Base-by-base conservation (phyloP, 2,888 invertebrate genomes). In the Stenodera caucasica region DNA sequence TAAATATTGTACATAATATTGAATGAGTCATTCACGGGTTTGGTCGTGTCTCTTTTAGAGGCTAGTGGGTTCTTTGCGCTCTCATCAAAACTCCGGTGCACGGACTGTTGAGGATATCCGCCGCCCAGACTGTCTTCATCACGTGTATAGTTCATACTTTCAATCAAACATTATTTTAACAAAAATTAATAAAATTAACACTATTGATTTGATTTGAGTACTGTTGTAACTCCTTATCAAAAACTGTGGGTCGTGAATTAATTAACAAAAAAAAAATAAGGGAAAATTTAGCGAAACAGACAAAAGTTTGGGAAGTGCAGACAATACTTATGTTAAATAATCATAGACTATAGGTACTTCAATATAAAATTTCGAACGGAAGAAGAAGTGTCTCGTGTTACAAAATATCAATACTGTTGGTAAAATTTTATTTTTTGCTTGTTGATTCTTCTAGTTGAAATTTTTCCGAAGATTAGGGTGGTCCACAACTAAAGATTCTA, bases 91-190 rank as follows among this genome's bases (percentile, higher is more conserved):
- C 72, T 75, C 74, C 67, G 66, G 58, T 66, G 69, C 67, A 69
- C 72, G 69, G 45, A 69, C 70, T 69, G 66, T 67, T 70, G 70
- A 75, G 75, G 75, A 75, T 75, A 74, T 75, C 75, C 75, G 75
- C 73, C 72, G 70, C 70, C 68, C 69, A 70, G 29, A 50, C 54
- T 59, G 53, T 56, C 53, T 62, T 54, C 49, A 55, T 62, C 62
- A 45, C 55, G 55, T 55, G 55, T 35, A 8, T 18, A n/a, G n/a
- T 45, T 45, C 11, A 45, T 45, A 21, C 11, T 45, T 45, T 26
- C 6, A 26, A 26, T 21, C 11, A 45, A 45, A 45, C 45, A 21
- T 45, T 21, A 45, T 12, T 45, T 45, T 21, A 45, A 21, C 45
- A 45, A 45, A 45, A 45, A 40, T 40, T 18, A 8, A 40, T 40